These are phyloP conservation scores for Eupeodes luniger DNA, from an alignment of 2,888 invertebrate genomes.

Conservation along the genomic window DNA sequence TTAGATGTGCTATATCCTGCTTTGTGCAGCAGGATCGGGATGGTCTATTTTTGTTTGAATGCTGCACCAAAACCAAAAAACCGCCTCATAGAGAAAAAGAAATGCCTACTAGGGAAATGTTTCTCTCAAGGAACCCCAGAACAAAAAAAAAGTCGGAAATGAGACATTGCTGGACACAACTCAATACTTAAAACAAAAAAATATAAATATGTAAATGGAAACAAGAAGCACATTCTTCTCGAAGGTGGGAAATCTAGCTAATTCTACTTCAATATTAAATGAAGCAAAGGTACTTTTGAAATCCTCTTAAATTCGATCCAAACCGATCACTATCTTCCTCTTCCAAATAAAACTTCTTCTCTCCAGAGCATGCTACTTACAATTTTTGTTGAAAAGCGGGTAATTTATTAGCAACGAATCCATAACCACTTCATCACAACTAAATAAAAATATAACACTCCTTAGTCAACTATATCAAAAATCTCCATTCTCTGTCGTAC, in stretches of 20 bases:
- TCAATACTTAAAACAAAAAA: no score
- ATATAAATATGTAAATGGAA: neutral
- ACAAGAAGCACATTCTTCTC: neutral
- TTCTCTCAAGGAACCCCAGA: no score
- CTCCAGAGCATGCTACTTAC: neutral
- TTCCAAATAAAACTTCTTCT: neutral
- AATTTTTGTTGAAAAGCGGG: neutral
- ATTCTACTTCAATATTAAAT: neutral
- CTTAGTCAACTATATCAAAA: neutral
- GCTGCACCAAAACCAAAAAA: neutral
- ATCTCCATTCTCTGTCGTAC: neutral
- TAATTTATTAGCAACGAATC: neutral
- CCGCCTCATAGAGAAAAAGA: neutral
- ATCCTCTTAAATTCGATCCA: neutral
- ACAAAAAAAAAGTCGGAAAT: no score
- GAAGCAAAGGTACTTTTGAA: neutral
- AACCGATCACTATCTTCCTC: neutral
- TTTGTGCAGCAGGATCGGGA: neutral
- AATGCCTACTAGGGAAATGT: neutral
- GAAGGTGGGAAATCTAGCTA: neutral
- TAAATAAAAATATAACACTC: neutral
- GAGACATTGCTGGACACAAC: no score
- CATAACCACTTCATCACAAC: neutral
- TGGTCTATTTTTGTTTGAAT: neutral
- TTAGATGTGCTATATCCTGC: no score